phyloP scores from a whole-genome alignment of 2,888 invertebrate genomes.

The Dendrolimus houi region DNA sequence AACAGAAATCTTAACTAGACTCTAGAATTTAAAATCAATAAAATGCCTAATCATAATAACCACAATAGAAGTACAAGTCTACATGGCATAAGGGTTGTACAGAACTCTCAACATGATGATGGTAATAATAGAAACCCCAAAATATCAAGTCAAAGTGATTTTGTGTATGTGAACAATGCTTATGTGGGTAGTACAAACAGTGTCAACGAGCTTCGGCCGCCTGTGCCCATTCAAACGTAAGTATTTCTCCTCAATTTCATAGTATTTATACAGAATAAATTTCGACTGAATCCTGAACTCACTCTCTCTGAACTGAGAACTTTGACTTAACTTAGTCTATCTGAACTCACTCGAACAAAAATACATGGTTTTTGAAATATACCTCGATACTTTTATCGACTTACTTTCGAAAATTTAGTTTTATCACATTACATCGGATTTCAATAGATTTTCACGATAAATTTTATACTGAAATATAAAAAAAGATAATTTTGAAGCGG shows the following conservation, averaged over 20 bases:
- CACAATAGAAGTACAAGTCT: neutral
- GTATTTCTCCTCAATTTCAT: neutral
- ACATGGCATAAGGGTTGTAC: neutral
- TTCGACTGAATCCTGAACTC: neutral
- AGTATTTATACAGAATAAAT: neutral
- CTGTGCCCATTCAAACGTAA: neutral
- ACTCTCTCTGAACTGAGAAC: no score
- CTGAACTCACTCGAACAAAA: no score
- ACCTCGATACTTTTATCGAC: no score
- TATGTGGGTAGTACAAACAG: conserved; percentile 45
- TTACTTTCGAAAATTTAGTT: no score
- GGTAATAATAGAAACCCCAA: neutral
- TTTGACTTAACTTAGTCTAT: no score
- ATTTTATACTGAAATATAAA: no score
- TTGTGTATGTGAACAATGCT: conserved; percentile 51
- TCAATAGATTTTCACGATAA: no score
- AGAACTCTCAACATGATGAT: neutral
- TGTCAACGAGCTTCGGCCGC: conserved; percentile 20
- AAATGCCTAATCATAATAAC: neutral
- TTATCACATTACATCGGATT: no score
- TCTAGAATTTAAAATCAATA: neutral
- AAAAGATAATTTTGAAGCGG: no score
- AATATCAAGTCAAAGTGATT: conserved; percentile 21
- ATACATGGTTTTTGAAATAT: no score
- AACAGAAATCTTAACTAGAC: no score